Evolutionary conservation across 2,113 vertebrate genomes (phyloP).

Genomic region (Nothoprocta perdicaria): DNA sequence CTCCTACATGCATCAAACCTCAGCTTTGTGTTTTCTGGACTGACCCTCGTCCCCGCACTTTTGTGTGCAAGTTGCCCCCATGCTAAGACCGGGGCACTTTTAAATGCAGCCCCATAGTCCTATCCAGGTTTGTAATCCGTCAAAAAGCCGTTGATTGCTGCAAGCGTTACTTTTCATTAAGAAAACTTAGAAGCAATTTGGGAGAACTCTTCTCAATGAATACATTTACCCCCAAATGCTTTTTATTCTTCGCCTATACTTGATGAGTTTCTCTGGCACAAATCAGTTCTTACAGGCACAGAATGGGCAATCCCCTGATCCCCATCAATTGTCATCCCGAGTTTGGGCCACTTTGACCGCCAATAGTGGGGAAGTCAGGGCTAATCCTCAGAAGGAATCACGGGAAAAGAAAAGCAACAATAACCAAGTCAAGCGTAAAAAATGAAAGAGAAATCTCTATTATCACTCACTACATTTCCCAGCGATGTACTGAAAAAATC

Average conservation of each 20-base stretch:
- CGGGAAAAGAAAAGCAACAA: conserved; percentile 99
- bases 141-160: conserved; percentile 87
- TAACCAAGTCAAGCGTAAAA: conserved; percentile 99
- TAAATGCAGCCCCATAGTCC: conserved; percentile 73
- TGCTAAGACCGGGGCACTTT: conserved; percentile 72
- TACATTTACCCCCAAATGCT: conserved; percentile 84
- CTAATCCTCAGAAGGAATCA: conserved; percentile 99
- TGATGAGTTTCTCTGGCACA: conserved; percentile 91
- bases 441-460: conserved; percentile 99
- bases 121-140: conserved; percentile 83
- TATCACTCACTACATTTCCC: conserved; percentile 98
- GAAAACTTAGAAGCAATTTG: conserved; percentile 86
- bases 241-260: conserved; percentile 86
- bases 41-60: conserved; percentile 68
- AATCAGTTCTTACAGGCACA: conserved; percentile 86
- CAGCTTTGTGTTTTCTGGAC: conserved; percentile 64
- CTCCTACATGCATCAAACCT: conserved; percentile 49
- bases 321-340: conserved; percentile 96
- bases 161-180: conserved; percentile 88
- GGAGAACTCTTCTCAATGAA: conserved; percentile 86
- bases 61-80: conserved; percentile 75
- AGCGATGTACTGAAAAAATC: conserved; percentile 97
- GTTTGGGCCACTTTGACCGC: conserved; percentile 96
- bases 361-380: conserved; percentile 98
- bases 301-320: conserved; percentile 95